A percentile compares a stretch with the other conserved stretches of the same genome.
Evolutionary conservation across 2,888 invertebrate species (phyloP).

Genomic region (Philaethria dido): DNA sequence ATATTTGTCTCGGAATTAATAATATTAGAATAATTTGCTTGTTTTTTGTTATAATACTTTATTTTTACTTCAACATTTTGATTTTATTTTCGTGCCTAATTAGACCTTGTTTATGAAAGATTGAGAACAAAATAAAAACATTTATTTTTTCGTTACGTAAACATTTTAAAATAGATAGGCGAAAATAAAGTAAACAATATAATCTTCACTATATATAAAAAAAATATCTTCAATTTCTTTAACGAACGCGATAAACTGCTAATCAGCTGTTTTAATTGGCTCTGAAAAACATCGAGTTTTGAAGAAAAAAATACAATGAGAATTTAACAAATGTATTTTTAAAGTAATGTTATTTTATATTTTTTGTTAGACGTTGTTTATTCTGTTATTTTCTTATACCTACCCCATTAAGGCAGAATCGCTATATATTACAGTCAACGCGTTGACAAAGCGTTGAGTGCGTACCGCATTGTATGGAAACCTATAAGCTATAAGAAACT

Average conservation of each 20-base stretch:
- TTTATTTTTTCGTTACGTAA: slow-evolving; percentile 24
- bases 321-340: slow-evolving; percentile 16
- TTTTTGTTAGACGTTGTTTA: neutral
- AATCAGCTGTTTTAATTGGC: slow-evolving; percentile 45
- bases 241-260: slow-evolving; percentile 39
- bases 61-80: neutral
- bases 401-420: neutral
- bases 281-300: slow-evolving; percentile 28
- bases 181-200: slow-evolving; percentile 44
- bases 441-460: too few relatives aligned
- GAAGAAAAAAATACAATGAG: slow-evolving; percentile 24
- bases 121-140: slow-evolving; percentile 14
- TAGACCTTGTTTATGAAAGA: slow-evolving; percentile 23
- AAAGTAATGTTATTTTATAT: slow-evolving; percentile 21
- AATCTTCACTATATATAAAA: slow-evolving; percentile 37
- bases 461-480: too few relatives aligned
- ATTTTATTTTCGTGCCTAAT: slow-evolving; percentile 28
- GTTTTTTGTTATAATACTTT: neutral
- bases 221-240: slow-evolving; percentile 41
- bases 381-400: neutral
- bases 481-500: neutral
- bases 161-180: slow-evolving; percentile 36
- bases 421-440: neutral
- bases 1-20: too few relatives aligned
- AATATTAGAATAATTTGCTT: too few relatives aligned